A percentile compares a stretch with the other conserved stretches of the same genome.
These are phyloP conservation scores for Trinorchestia longiramus DNA, from an alignment of 1,140 invertebrate species.

Conservation along the genomic window DNA sequence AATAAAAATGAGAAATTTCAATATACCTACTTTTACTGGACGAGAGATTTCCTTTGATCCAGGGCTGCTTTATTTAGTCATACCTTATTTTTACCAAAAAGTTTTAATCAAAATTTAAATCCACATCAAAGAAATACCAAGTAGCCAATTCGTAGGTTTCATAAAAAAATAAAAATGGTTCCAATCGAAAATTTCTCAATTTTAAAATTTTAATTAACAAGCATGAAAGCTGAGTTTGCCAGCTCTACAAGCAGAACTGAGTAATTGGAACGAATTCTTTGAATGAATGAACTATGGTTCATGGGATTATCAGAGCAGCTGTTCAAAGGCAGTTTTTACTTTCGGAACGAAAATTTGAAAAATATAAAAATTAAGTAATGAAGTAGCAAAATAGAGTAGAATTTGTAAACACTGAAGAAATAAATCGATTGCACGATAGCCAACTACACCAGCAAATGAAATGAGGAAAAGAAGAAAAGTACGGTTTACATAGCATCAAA, in stretches of 20 bases:
- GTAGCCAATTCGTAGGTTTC: not conserved
- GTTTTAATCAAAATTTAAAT: not conserved
- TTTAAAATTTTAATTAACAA: not conserved
- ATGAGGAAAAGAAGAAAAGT: no score
- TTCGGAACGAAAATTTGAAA: not conserved
- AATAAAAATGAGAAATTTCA: not conserved
- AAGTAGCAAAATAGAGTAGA: not conserved
- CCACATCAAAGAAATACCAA: not conserved
- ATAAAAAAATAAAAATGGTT: not conserved
- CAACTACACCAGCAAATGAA: no score
- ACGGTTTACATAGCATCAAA: no score
- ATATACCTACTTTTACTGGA: not conserved
- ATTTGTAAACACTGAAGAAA: not conserved
- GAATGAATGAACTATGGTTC: not conserved
- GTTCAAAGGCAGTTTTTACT: not conserved
- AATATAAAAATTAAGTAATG: not conserved
- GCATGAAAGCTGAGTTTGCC: not conserved
- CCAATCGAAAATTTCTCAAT: not conserved
- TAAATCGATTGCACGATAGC: not conserved
- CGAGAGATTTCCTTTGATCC: not conserved
- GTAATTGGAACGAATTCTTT: not conserved
- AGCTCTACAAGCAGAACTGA: not conserved
- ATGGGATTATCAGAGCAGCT: not conserved
- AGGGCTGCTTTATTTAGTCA: not conserved
- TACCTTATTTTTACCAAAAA: not conserved